A percentile compares a stretch with the other conserved stretches of the same genome.
These are phyloP conservation scores for Lophotriccus pileatus DNA, from an alignment of 2,797 vertebrate genomes.

Conservation along the genomic window DNA sequence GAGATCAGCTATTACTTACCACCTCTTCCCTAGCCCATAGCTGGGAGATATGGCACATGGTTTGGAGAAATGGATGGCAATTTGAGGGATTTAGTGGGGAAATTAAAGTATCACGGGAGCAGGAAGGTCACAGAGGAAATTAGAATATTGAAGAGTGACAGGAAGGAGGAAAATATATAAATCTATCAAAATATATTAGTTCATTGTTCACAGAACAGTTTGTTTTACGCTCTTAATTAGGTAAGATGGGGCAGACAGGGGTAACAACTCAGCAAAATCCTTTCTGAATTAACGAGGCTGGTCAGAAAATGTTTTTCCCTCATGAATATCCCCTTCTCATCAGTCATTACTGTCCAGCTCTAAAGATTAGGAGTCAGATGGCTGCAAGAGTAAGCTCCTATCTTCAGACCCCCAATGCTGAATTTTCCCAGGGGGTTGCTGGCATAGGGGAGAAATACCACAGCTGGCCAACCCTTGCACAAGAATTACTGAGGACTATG, in stretches of 20 bases:
- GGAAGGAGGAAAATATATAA: background rate
- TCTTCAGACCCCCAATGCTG: background rate
- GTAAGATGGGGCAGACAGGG: background rate
- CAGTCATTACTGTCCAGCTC: background rate
- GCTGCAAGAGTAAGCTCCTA: background rate
- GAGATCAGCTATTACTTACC: background rate
- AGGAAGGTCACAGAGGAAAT: background rate
- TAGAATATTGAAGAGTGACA: background rate
- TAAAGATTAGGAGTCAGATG: background rate
- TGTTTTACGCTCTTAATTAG: background rate
- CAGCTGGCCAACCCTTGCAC: background rate
- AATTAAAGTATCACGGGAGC: background rate
- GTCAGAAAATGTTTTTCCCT: background rate
- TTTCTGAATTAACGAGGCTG: background rate
- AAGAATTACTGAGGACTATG: background rate
- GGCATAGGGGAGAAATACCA: background rate
- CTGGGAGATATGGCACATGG: accelerated
- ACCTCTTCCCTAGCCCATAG: background rate
- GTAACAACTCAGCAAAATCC: background rate
- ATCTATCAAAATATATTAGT: background rate
- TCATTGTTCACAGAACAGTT: background rate
- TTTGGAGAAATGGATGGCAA: background rate
- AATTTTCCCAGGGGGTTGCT: background rate
- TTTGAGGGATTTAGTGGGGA: background rate
- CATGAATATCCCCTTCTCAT: background rate